phyloP scores from a whole-genome alignment of 2,797 vertebrate genomes.

The Amblyopsis hoosieri region DNA sequence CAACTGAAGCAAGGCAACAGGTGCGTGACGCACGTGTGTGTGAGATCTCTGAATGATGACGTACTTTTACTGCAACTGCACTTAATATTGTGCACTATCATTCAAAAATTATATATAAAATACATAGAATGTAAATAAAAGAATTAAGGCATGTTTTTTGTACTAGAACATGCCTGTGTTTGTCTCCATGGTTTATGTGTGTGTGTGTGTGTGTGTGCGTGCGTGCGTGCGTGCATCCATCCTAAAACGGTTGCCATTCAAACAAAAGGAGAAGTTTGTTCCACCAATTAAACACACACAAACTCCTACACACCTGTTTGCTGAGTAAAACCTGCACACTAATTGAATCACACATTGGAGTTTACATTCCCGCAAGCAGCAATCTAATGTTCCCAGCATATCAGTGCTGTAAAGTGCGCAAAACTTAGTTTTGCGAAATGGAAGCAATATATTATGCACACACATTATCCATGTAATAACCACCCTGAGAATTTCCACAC shows the following conservation, averaged over 20 bases:
- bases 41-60: too few relatives aligned
- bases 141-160: neutral
- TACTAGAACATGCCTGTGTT: neutral
- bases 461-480: too few relatives aligned
- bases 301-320: neutral
- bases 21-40: too few relatives aligned
- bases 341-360: neutral
- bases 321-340: neutral
- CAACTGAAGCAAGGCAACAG: neutral
- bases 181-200: too few relatives aligned
- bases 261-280: neutral
- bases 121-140: neutral
- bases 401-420: neutral
- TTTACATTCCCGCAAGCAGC: constrained; percentile 8
- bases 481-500: neutral
- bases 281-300: neutral
- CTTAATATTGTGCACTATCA: neutral
- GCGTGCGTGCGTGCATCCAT: neutral
- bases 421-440: neutral
- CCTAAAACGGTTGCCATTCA: neutral
- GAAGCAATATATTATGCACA: neutral
- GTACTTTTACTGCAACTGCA: too few relatives aligned
- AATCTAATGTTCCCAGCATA: constrained; percentile 11
- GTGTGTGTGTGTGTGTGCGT: too few relatives aligned
- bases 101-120: neutral